Percentiles rank a stretch among this genome's conserved stretches.
phyloP scores from a whole-genome alignment of 2,797 vertebrate species.

The Masticophis lateralis region DNA sequence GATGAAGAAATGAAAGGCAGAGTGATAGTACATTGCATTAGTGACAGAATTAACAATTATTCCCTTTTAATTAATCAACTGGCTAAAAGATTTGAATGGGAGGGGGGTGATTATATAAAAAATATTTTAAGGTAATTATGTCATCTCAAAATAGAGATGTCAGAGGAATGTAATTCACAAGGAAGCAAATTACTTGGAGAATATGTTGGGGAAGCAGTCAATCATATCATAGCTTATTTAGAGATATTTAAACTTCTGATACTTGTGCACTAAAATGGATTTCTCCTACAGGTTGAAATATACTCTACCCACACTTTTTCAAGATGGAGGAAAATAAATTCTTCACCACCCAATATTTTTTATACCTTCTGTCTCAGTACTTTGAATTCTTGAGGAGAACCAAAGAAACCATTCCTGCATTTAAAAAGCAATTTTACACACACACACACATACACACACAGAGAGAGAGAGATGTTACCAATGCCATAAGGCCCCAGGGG shows the following conservation, averaged over 20 bases:
- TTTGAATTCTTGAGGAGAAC: neutral
- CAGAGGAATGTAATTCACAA: neutral
- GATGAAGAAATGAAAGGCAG: neutral
- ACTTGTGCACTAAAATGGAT: neutral
- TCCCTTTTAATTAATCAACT: neutral
- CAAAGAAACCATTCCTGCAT: neutral
- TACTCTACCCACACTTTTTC: neutral
- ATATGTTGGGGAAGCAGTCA: neutral
- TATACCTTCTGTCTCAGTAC: neutral
- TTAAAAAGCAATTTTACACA: neutral
- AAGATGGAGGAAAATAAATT: neutral
- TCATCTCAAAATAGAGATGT: neutral
- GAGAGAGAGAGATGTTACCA: neutral
- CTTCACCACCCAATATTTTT: neutral
- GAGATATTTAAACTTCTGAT: neutral
- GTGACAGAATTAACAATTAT: neutral
- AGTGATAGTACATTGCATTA: neutral
- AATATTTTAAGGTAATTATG: neutral
- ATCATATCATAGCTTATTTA: neutral
- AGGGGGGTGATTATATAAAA: neutral
- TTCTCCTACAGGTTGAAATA: neutral
- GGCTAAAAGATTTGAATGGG: neutral
- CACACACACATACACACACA: no score
- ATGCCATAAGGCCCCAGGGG: neutral
- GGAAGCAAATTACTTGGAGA: neutral